Percentiles rank a stretch among this genome's conserved stretches.
phyloP scores from a whole-genome alignment of 2,113 vertebrate species.

The Phoxinus phoxinus region DNA sequence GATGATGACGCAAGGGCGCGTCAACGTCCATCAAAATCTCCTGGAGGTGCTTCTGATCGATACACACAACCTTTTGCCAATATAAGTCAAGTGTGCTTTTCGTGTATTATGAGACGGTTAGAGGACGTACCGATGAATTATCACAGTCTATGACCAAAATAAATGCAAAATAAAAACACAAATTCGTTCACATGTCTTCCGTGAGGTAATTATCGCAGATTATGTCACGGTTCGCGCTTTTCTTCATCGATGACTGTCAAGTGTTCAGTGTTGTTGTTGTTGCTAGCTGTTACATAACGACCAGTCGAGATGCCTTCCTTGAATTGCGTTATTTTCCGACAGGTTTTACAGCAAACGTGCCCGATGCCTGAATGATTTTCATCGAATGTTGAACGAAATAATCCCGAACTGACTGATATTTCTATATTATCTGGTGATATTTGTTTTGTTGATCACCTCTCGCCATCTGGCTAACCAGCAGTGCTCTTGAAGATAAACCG shows the following conservation, averaged over 20 bases:
- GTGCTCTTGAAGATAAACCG: not conserved
- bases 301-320: conserved; percentile 14
- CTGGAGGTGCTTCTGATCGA: not conserved
- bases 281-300: conserved; percentile 21
- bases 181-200: too few species aligned
- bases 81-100: not conserved
- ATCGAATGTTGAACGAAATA: not conserved
- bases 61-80: not conserved
- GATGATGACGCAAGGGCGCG: not conserved
- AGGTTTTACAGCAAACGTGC: not conserved
- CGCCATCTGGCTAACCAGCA: not conserved
- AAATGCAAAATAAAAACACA: not conserved
- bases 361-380: not conserved
- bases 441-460: not conserved
- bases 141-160: not conserved
- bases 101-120: not conserved
- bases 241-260: conserved; percentile 1
- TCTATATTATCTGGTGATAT: not conserved
- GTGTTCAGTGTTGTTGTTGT: conserved; percentile 21
- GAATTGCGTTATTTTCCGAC: not conserved
- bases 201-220: not conserved
- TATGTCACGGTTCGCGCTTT: not conserved
- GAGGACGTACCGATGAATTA: too few species aligned
- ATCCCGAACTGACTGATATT: not conserved
- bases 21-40: conserved; percentile 5